phyloP scores from a whole-genome alignment of 2,113 vertebrate genomes.

The Melanerpes aurifrons region DNA sequence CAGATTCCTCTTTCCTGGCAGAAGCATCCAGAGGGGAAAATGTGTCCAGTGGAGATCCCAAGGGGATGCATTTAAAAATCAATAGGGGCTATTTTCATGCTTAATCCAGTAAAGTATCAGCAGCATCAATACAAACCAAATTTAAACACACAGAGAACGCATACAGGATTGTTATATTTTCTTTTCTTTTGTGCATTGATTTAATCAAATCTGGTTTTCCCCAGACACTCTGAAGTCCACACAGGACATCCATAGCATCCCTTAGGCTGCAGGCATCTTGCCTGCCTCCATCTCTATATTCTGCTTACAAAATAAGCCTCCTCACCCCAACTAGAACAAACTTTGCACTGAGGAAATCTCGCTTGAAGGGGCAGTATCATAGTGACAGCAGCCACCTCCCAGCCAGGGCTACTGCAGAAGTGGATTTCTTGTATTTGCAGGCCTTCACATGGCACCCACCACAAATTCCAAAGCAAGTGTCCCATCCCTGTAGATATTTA shows the following conservation, averaged over 20 bases:
- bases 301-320: not conserved
- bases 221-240: not conserved
- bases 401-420: not conserved
- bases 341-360: not conserved
- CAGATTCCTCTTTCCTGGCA: not conserved
- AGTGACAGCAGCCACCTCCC: not conserved
- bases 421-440: not conserved
- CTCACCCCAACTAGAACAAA: not conserved
- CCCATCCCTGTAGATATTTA: not conserved
- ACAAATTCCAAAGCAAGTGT: not conserved
- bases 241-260: not conserved
- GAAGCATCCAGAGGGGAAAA: not conserved
- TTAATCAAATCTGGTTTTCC: not conserved
- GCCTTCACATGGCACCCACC: not conserved
- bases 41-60: not conserved
- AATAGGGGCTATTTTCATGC: constrained; percentile 11
- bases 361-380: not conserved
- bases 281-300: not conserved
- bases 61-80: constrained; percentile 39
- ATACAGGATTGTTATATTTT: not conserved
- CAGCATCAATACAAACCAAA: constrained; percentile 15
- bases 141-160: not conserved
- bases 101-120: constrained; percentile 6
- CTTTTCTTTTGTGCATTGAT: not conserved
- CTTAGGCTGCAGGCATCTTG: not conserved